phyloP scores from a whole-genome alignment of 2,113 vertebrate genomes.

The Pseudonaja textilis region DNA sequence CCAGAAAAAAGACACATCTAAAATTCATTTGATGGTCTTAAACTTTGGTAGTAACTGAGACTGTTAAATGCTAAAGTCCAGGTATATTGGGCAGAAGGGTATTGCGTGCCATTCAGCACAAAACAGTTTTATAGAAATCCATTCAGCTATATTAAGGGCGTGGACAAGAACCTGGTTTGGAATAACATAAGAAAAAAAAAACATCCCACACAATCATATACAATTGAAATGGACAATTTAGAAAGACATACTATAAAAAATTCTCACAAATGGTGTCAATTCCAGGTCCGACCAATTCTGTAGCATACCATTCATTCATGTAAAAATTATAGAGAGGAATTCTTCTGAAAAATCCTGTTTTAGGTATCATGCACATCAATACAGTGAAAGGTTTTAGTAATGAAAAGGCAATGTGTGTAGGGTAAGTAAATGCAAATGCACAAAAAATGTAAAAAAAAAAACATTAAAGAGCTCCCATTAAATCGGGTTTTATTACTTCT shows the following conservation, averaged over 20 bases:
- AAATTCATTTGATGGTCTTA: slow-evolving; percentile 33
- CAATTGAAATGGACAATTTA: slow-evolving; percentile 57
- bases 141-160: not conserved
- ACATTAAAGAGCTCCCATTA: not conserved
- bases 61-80: slow-evolving; percentile 21
- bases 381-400: not conserved
- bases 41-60: slow-evolving; percentile 34
- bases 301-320: not conserved
- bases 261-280: not conserved
- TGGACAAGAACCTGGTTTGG: not conserved
- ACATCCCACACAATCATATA: slow-evolving; percentile 38
- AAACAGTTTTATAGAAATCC: not conserved
- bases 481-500: not conserved
- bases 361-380: rapidly evolving
- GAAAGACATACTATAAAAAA: slow-evolving; percentile 20
- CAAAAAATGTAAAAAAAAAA: not conserved
- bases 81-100: not conserved
- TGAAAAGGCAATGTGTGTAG: not conserved
- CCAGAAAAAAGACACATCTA: not conserved
- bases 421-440: not conserved
- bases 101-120: not conserved
- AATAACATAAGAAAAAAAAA: slow-evolving; percentile 1
- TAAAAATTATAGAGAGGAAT: not conserved
- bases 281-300: not conserved
- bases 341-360: not conserved